phyloP scores from a whole-genome alignment of 1,140 invertebrate species.

The Drosophila saltans region DNA sequence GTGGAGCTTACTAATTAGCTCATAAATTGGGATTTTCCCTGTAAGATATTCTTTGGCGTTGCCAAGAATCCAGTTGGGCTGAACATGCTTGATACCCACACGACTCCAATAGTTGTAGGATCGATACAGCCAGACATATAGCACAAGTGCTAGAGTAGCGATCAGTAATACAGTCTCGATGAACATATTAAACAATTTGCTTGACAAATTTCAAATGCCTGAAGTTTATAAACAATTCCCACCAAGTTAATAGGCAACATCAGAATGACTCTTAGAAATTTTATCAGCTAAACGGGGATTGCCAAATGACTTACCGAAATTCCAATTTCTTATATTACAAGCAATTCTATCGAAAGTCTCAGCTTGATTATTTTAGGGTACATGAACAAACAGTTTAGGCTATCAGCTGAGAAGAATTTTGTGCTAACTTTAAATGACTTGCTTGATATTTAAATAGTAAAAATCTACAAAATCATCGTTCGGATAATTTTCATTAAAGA shows the following conservation, averaged over 20 bases:
- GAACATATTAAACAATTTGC: slow-evolving; percentile 30
- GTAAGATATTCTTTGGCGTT: slow-evolving; percentile 59
- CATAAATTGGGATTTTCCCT: slow-evolving; percentile 31
- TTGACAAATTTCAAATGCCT: not conserved
- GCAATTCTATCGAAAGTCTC: not conserved
- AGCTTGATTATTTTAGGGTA: not conserved
- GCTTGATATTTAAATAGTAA: not conserved
- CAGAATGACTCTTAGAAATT: not conserved
- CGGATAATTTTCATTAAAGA: too few species aligned
- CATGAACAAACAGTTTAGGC: not conserved
- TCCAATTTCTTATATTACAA: not conserved
- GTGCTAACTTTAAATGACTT: not conserved
- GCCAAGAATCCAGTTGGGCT: slow-evolving; percentile 70
- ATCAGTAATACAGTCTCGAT: slow-evolving; percentile 46
- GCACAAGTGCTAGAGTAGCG: slow-evolving; percentile 44
- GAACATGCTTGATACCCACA: slow-evolving; percentile 80
- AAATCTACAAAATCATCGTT: too few species aligned
- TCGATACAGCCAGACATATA: slow-evolving; percentile 55
- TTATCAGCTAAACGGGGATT: not conserved
- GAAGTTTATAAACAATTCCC: not conserved
- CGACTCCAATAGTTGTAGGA: slow-evolving; percentile 78
- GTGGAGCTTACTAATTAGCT: slow-evolving; percentile 50
- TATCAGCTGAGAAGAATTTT: not conserved
- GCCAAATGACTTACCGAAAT: not conserved
- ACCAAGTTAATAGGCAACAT: not conserved